Evolutionary conservation across 2,797 vertebrate genomes (phyloP).

Genomic region (Sebastes steindachneri): DNA sequence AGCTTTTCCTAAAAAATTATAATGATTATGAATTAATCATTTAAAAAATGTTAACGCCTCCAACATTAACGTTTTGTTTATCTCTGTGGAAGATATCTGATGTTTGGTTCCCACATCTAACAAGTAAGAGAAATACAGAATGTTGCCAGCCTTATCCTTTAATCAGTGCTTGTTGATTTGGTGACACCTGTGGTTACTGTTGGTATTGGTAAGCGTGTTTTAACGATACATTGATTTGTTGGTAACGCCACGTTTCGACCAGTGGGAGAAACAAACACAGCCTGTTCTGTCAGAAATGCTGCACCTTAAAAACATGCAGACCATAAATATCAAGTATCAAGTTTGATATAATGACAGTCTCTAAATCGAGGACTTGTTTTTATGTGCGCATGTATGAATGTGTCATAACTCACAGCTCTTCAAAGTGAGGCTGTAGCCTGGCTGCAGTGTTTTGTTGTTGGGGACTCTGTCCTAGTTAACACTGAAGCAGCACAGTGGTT

Average conservation of each 20-base stretch:
- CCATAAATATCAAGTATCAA: neutral
- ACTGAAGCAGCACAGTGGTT: neutral
- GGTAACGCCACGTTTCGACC: neutral
- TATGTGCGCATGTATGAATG: neutral
- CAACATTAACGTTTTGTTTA: too few relatives aligned
- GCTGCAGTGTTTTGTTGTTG: neutral
- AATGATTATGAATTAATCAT: too few relatives aligned
- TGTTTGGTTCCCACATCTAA: too few relatives aligned
- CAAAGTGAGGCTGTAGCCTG: neutral
- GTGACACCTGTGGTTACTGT: too few relatives aligned
- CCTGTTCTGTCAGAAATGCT: neutral
- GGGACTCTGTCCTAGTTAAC: conserved; percentile 5
- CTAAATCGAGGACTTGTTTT: neutral
- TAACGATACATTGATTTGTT: neutral
- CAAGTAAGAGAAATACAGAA: neutral
- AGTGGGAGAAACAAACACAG: neutral
- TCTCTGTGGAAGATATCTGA: too few relatives aligned
- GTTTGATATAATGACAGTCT: neutral
- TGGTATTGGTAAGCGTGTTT: neutral
- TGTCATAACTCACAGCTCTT: neutral
- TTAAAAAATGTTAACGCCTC: too few relatives aligned
- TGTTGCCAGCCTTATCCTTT: neutral
- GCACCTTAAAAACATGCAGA: neutral
- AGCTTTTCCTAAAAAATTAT: too few relatives aligned
- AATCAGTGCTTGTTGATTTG: neutral